Percentiles rank a stretch among this genome's conserved stretches.
Conservation (phyloP, 1,140 invertebrate genomes). For the Anastatus disparis region DNA sequence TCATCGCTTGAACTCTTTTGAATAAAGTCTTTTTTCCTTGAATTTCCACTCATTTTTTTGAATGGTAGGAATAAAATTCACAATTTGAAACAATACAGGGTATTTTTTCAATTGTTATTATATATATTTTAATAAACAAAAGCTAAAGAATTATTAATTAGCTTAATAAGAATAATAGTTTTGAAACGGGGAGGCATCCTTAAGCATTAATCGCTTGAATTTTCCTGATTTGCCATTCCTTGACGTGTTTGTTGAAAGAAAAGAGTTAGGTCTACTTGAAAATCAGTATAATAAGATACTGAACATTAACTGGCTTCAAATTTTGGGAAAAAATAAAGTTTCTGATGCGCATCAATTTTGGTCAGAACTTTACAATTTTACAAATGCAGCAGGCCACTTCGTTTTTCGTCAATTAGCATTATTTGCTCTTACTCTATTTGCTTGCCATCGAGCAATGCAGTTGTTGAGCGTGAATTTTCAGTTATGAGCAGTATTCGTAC, state of each 20-base stretch:
- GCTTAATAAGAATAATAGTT: too few species aligned
- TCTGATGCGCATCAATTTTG: constrained; percentile 30
- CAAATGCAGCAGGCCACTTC: constrained; percentile 10
- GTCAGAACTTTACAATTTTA: constrained; percentile 15
- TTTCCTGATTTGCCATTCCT: constrained; percentile 4
- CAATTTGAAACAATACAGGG: too few species aligned
- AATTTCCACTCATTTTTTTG: too few species aligned
- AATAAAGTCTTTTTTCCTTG: too few species aligned
- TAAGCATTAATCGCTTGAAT: too few species aligned
- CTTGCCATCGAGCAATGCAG: constrained; percentile 44
- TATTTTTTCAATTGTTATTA: too few species aligned
- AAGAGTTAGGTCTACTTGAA: constrained; percentile 5
- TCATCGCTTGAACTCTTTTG: too few species aligned
- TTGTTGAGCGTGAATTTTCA: constrained; percentile 42
- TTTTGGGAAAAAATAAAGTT: not conserved
- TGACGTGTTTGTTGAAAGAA: constrained; percentile 5
- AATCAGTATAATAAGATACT: constrained; percentile 6
- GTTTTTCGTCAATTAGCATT: constrained; percentile 33
- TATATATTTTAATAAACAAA: too few species aligned
- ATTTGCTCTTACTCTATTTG: constrained; percentile 38
- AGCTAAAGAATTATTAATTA: too few species aligned
- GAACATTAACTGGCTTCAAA: not conserved
- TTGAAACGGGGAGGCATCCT: too few species aligned
- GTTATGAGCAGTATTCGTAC: constrained; percentile 40
- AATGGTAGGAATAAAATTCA: too few species aligned